Percentiles rank a stretch among this genome's conserved stretches.
These are phyloP conservation scores for Leucophenga maculata DNA, from an alignment of 2,888 invertebrate genomes.

Conservation along the genomic window DNA sequence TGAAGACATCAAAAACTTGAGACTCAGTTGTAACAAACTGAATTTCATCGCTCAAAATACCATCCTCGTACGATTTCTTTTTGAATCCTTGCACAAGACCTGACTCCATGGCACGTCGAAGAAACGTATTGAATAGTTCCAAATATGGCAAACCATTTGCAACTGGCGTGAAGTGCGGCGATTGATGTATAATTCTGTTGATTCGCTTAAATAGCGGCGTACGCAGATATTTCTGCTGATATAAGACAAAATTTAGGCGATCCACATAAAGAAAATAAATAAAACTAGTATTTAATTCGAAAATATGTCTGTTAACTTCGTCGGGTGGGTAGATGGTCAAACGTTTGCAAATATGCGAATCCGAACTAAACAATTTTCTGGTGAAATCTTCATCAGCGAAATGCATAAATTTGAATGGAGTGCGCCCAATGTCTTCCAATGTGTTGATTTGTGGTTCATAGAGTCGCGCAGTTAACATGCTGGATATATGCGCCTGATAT, in stretches of 20 bases:
- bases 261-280: slow-evolving; percentile 41
- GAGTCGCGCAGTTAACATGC: slow-evolving; percentile 49
- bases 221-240: slow-evolving; percentile 49
- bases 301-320: background rate
- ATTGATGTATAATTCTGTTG: slow-evolving; percentile 19
- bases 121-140: slow-evolving; percentile 42
- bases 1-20: slow-evolving; percentile 23
- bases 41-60: slow-evolving; percentile 38
- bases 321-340: background rate
- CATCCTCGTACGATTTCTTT: slow-evolving; percentile 41
- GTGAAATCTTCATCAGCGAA: slow-evolving; percentile 36
- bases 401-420: slow-evolving; percentile 29
- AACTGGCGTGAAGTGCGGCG: slow-evolving; percentile 38
- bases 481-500: slow-evolving; percentile 48
- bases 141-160: slow-evolving; percentile 47
- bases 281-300: slow-evolving; percentile 37
- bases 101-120: slow-evolving; percentile 45
- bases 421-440: slow-evolving; percentile 43
- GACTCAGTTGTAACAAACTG: slow-evolving; percentile 32
- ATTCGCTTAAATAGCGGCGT: slow-evolving; percentile 46
- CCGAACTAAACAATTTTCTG: slow-evolving; percentile 23
- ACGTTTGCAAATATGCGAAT: slow-evolving; percentile 29
- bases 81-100: slow-evolving; percentile 46
- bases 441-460: slow-evolving; percentile 46
- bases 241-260: slow-evolving; percentile 40